phyloP scores from a whole-genome alignment of 2,113 vertebrate species.

The Menidia beryllina region DNA sequence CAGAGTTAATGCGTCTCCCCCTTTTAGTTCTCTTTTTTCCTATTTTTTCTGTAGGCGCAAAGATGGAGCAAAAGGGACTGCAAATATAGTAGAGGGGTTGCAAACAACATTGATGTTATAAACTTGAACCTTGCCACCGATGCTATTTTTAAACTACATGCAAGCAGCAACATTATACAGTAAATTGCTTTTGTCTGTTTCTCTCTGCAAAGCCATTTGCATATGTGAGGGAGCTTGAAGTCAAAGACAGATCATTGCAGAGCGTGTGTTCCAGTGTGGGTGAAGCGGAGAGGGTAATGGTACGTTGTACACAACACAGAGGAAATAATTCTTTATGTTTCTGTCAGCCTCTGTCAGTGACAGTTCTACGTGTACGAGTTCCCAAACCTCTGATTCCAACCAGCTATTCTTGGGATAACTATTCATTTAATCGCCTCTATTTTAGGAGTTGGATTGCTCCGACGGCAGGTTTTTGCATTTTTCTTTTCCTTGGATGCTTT shows the following conservation, averaged over 20 bases:
- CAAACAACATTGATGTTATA: constrained; percentile 11
- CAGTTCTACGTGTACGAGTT: neutral
- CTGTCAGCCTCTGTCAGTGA: constrained; percentile 37
- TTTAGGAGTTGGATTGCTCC: constrained; percentile 44
- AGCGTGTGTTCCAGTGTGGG: constrained; percentile 47
- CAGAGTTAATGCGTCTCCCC: neutral
- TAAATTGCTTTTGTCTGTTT: constrained; percentile 12
- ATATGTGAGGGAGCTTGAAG: constrained; percentile 9
- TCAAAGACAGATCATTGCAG: constrained; percentile 23
- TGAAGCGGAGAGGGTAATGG: constrained; percentile 54
- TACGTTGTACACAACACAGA: constrained; percentile 52
- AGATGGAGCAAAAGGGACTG: neutral
- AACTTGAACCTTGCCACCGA: neutral
- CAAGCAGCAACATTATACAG: constrained; percentile 13
- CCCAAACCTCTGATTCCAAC: constrained; percentile 67
- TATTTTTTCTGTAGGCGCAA: neutral
- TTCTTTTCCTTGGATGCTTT: constrained; percentile 16
- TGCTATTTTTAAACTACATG: constrained; percentile 13
- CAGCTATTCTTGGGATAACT: constrained; percentile 48
- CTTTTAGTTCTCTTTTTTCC: constrained; percentile 4
- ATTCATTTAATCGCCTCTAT: constrained; percentile 44
- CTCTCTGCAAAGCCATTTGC: constrained; percentile 13
- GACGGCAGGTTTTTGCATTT: constrained; percentile 41
- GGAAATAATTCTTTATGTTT: constrained; percentile 53
- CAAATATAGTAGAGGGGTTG: neutral